phyloP scores from a whole-genome alignment of 2,797 vertebrate species.

The Sebastes matsubarae region DNA sequence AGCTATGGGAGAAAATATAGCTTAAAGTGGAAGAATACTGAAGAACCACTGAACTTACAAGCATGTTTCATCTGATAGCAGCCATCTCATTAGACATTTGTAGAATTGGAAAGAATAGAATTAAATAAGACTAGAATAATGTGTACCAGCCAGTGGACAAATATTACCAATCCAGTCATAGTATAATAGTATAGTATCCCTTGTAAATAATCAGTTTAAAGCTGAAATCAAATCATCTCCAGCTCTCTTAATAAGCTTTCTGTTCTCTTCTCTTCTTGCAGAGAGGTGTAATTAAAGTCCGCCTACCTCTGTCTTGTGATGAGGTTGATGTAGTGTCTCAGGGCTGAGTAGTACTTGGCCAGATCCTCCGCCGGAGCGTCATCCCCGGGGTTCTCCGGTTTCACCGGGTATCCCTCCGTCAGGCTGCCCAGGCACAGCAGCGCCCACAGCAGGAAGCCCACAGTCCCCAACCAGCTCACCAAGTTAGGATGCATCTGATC shows the following conservation, averaged over 20 bases:
- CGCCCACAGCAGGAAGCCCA: conserved; percentile 89
- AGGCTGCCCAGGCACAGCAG: conserved; percentile 91
- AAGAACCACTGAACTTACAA: neutral
- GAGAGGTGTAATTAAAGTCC: conserved; percentile 2
- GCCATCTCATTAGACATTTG: neutral
- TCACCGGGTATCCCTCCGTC: conserved; percentile 94
- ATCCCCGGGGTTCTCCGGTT: conserved; percentile 95
- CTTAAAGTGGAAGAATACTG: neutral
- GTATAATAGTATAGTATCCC: no score
- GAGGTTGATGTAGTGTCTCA: conserved; percentile 99
- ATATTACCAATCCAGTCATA: neutral
- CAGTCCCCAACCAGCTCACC: conserved; percentile 86
- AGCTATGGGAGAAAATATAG: neutral
- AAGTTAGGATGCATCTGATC: conserved; percentile 90
- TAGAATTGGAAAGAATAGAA: neutral
- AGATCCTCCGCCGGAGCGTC: conserved; percentile 95
- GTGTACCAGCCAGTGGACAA: neutral
- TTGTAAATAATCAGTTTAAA: neutral
- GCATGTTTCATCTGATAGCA: neutral
- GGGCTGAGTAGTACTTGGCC: conserved; percentile 97
- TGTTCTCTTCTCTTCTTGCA: neutral
- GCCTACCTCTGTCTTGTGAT: conserved; percentile 96
- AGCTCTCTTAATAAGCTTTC: neutral
- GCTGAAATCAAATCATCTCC: neutral
- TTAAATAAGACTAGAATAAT: neutral